phyloP scores from a whole-genome alignment of 1,140 invertebrate species.

The Sycobia sp. region DNA sequence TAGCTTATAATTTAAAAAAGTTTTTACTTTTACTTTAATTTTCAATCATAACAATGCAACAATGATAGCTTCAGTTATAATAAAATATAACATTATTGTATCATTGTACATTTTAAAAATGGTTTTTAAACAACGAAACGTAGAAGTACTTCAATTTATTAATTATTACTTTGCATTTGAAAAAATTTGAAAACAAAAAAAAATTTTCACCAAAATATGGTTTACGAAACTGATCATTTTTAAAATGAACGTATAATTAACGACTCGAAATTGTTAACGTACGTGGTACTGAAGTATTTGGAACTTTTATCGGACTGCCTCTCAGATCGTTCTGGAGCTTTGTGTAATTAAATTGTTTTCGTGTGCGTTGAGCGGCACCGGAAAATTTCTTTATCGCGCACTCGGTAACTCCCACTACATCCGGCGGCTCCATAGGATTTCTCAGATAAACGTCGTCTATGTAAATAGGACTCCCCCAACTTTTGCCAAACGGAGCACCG shows the following conservation, averaged over 20 bases:
- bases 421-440: constrained; percentile 84
- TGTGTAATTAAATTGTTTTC: constrained; percentile 76
- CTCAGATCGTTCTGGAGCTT: constrained; percentile 73
- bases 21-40: too few species aligned
- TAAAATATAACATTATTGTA: too few species aligned
- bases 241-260: too few species aligned
- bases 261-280: constrained; percentile 6
- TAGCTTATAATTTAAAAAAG: too few species aligned
- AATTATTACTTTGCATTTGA: neutral
- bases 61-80: too few species aligned
- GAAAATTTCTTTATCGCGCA: constrained; percentile 54
- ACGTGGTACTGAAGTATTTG: constrained; percentile 58
- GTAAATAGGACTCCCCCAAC: constrained; percentile 83
- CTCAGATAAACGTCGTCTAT: constrained; percentile 83
- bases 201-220: too few species aligned
- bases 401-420: constrained; percentile 66
- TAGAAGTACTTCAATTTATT: too few species aligned
- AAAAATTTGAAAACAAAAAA: too few species aligned
- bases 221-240: too few species aligned
- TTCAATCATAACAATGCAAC: too few species aligned
- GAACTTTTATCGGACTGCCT: constrained; percentile 58
- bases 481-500: constrained; percentile 76
- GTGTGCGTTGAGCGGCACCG: constrained; percentile 59
- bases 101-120: too few species aligned
- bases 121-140: too few species aligned